Conservation (phyloP, 2,113 vertebrate species). For the Dascyllus trimaculatus region DNA sequence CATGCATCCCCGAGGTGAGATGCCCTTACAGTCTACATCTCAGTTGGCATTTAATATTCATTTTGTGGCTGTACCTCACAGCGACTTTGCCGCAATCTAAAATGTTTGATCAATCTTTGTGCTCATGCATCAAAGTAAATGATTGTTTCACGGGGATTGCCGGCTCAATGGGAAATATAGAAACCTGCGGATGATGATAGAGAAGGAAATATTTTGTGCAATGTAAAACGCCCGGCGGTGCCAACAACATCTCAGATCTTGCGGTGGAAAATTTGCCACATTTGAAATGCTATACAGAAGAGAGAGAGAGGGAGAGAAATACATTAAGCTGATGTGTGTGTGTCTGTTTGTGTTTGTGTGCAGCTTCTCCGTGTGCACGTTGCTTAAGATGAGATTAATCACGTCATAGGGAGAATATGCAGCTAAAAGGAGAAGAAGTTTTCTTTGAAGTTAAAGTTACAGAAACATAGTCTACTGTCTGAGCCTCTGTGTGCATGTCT, state of each 20-base stretch:
- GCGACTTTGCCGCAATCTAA: constrained; percentile 1
- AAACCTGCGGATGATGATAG: constrained; percentile 53
- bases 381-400: constrained; percentile 37
- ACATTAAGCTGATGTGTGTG: background rate
- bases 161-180: constrained; percentile 34
- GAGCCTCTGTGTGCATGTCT: background rate
- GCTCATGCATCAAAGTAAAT: constrained; percentile 51
- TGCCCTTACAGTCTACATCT: constrained; percentile 24
- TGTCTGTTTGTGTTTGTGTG: background rate
- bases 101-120: constrained; percentile 57
- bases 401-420: constrained; percentile 21
- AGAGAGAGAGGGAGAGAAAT: constrained; percentile 7
- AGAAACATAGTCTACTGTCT: constrained; percentile 18
- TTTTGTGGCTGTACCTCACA: constrained; percentile 24
- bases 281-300: constrained; percentile 27
- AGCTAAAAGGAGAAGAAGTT: constrained; percentile 21
- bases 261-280: constrained; percentile 26
- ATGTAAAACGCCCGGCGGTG: constrained; percentile 33
- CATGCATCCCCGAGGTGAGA: constrained; percentile 31
- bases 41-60: constrained; percentile 49
- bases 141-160: constrained; percentile 39
- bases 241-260: constrained; percentile 34
- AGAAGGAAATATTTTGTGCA: constrained; percentile 38
- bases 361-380: background rate
- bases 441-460: constrained; percentile 56